These are phyloP conservation scores for Atlantisia rogersi DNA, from an alignment of 2,113 vertebrate genomes.

Conservation along the genomic window DNA sequence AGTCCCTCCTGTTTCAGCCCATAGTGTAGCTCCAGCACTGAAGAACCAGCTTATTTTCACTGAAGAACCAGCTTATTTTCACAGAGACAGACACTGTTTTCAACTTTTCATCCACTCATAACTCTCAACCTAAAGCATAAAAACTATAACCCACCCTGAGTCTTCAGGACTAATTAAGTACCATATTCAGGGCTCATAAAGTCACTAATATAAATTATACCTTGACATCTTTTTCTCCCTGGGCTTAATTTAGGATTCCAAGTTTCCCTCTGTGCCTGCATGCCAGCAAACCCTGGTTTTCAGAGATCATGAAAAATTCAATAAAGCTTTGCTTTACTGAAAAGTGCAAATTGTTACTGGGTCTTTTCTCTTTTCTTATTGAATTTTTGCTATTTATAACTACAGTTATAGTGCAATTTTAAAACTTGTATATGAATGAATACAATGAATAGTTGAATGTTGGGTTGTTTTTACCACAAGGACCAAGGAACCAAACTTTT, in stretches of 20 bases:
- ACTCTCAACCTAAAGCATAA: background rate
- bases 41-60: background rate
- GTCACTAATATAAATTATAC: background rate
- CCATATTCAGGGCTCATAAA: background rate
- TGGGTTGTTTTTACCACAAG: background rate
- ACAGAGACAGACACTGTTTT: background rate
- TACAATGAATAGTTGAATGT: background rate
- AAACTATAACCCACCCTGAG: background rate
- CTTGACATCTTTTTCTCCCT: background rate
- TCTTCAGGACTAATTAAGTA: background rate
- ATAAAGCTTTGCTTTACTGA: background rate
- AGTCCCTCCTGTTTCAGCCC: background rate
- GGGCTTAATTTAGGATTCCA: background rate
- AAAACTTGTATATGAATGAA: background rate
- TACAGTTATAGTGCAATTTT: background rate
- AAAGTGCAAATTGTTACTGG: background rate
- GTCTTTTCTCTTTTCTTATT: background rate
- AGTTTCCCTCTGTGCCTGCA: background rate
- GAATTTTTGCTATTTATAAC: background rate
- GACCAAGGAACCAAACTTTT: background rate
- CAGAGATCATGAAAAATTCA: background rate
- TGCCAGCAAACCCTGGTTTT: background rate
- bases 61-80: background rate
- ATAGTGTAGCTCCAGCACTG: background rate
- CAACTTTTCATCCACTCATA: background rate